A percentile compares a stretch with the other conserved stretches of the same genome.
These are phyloP conservation scores for Vimba vimba DNA, from an alignment of 2,113 vertebrate genomes.

Conservation along the genomic window DNA sequence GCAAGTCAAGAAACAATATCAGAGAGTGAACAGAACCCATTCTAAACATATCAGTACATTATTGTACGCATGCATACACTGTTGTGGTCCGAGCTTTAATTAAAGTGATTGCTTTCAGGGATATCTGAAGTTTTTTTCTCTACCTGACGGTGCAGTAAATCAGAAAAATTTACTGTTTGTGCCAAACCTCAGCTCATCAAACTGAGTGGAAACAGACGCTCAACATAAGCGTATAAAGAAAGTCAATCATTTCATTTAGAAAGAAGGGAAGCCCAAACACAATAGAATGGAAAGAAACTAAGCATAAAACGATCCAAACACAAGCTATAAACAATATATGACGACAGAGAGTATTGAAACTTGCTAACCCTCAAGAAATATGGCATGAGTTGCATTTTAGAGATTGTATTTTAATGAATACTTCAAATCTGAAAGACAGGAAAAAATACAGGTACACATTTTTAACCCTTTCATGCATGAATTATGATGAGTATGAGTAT, in stretches of 20 bases:
- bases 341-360: neutral
- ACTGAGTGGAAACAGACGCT: slow-evolving; percentile 40
- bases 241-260: slow-evolving; percentile 39
- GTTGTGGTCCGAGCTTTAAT: slow-evolving; percentile 25
- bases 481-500: no score
- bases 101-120: slow-evolving; percentile 43
- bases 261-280: neutral
- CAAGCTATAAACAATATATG: neutral
- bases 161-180: slow-evolving; percentile 36
- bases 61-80: neutral
- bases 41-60: neutral
- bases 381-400: neutral
- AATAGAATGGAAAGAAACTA: neutral
- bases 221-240: slow-evolving; percentile 19
- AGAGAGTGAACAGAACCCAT: neutral
- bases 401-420: neutral
- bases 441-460: neutral
- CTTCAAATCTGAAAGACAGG: neutral
- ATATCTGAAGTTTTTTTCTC: neutral
- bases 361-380: neutral
- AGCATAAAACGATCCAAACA: neutral
- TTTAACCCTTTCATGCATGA: no score
- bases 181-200: slow-evolving; percentile 42
- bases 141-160: slow-evolving; percentile 38
- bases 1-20: neutral